A percentile compares a stretch with the other conserved stretches of the same genome.
Conservation (phyloP, 2,797 vertebrate genomes). For the Rachycentron canadum region DNA sequence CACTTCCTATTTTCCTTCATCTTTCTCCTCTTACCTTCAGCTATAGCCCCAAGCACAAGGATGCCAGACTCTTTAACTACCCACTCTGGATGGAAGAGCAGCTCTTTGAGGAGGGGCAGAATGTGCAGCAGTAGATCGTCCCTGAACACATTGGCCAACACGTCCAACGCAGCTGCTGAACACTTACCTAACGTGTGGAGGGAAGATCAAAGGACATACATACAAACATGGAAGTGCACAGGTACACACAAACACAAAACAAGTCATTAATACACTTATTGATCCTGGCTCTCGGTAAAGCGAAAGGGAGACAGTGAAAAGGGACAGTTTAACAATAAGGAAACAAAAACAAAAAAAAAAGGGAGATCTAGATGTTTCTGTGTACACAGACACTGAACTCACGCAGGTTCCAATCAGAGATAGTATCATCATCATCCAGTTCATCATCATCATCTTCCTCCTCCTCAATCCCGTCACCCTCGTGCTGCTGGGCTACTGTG, state of each 20-base stretch:
- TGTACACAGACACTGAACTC: conserved; percentile 63
- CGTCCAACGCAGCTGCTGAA: conserved; percentile 95
- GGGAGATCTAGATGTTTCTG: conserved; percentile 6
- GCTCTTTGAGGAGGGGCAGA: conserved; percentile 94
- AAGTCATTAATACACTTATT: conserved; percentile 9
- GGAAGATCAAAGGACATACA: conserved; percentile 32
- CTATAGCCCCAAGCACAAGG: conserved; percentile 95
- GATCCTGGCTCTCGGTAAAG: not conserved
- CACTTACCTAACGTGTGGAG: conserved; percentile 89
- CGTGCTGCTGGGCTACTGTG: conserved; percentile 95
- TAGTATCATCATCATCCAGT: conserved; percentile 94
- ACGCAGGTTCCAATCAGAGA: conserved; percentile 99
- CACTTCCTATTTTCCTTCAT: not conserved
- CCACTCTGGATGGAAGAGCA: conserved; percentile 97
- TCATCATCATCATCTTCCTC: conserved; percentile 93
- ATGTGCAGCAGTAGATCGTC: conserved; percentile 95
- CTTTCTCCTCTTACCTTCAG: conserved; percentile 86
- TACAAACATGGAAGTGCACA: conserved; percentile 36
- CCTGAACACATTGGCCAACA: conserved; percentile 95
- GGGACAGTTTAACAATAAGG: not conserved
- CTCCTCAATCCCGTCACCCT: conserved; percentile 92
- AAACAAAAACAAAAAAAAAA: no score
- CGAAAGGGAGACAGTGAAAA: not conserved
- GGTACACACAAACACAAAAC: conserved; percentile 47
- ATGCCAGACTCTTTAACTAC: conserved; percentile 97